These are phyloP conservation scores for Dendroctonus valens DNA, from an alignment of 1,140 invertebrate species.

Conservation along the genomic window DNA sequence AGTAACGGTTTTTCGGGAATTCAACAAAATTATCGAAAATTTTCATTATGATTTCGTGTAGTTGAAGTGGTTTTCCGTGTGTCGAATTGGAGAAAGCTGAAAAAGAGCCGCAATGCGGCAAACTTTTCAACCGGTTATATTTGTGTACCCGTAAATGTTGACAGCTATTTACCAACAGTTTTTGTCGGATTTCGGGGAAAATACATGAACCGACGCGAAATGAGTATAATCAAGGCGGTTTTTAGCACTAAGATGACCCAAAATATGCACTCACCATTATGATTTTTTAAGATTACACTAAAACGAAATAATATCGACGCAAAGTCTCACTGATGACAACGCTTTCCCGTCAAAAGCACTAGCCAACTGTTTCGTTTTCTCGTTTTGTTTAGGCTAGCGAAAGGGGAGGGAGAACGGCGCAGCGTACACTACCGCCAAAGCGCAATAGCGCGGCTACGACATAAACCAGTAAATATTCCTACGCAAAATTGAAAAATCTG, in stretches of 20 bases:
- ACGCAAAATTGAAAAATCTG: slow-evolving; percentile 29
- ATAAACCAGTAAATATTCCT: slow-evolving; percentile 49
- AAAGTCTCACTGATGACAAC: slow-evolving; percentile 51
- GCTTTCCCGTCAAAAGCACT: slow-evolving; percentile 56
- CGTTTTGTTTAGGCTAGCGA: slow-evolving; percentile 45
- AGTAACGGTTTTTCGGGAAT: slow-evolving; percentile 11
- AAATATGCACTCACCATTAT: slow-evolving; percentile 60
- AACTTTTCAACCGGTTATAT: slow-evolving; percentile 41
- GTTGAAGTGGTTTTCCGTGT: too few relatives aligned
- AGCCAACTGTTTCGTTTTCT: slow-evolving; percentile 54
- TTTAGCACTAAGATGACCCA: slow-evolving; percentile 36
- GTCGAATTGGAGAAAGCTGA: too few relatives aligned
- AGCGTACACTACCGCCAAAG: slow-evolving; percentile 42
- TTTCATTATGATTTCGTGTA: too few relatives aligned
- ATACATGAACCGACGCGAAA: slow-evolving; percentile 22
- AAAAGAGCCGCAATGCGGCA: slow-evolving; percentile 45
- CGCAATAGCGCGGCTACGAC: slow-evolving; percentile 49
- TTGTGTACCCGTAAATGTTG: slow-evolving; percentile 35
- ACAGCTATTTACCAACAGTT: slow-evolving; percentile 40
- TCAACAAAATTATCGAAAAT: background rate
- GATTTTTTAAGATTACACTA: slow-evolving; percentile 49
- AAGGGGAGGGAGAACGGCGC: slow-evolving; percentile 30
- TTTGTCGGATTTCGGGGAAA: slow-evolving; percentile 29
- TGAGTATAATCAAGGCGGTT: background rate
- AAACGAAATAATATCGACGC: slow-evolving; percentile 38